Evolutionary conservation across 2,797 vertebrate genomes (phyloP), one percentile per base, ranked within the genome.

Genomic region (Enteromius thamalakanensis): DNA sequence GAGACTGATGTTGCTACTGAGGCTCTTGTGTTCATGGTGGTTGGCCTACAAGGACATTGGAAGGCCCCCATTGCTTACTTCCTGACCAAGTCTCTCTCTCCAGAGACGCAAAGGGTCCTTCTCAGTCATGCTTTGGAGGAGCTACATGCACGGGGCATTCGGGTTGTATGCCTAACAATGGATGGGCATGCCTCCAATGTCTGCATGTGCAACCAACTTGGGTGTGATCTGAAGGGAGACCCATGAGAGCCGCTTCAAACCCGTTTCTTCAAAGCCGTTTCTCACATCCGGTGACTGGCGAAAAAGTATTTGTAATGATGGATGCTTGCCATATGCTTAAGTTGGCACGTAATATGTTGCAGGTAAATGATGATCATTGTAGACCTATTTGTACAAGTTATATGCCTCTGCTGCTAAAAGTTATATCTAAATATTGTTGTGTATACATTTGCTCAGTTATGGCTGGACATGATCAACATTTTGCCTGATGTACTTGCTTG

Each of bases 271-370:
- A n/a, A n/a, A n/a, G n/a, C n/a, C n/a, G n/a, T n/a, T n/a, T n/a
- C n/a, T n/a, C 29, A 2, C 26, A 32, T 15, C 14, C 6, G 26
- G 26, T 32, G 60, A 64, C 26, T 64, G 60, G 60, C 1, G 14
- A 32, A 29, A 64, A 64, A 32, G 14, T 17, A 17, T 72, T 51
- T 51, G 45, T 72, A 49, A 45, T 72, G 70, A 72, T 72, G 70
- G 70, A 72, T 8, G 21, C 70, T 72, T 32, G 70, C 3, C 70
- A 51, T 12, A 45, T 72, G 23, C 26, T 64, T 6, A 72, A 72
- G 70, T 17, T 72, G 45, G 40, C 34, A 72, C 45, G 26, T 47
- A 51, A 72, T 51, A 72, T 51, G 70, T 64, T 64, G 60, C 60
- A 64, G 60, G 62, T 64, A 64, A 64, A 64, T 17, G 2, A 19